A percentile compares a stretch with the other conserved stretches of the same genome.
Evolutionary conservation across 2,113 vertebrate species (phyloP).

Genomic region (Dermatemys mawii): DNA sequence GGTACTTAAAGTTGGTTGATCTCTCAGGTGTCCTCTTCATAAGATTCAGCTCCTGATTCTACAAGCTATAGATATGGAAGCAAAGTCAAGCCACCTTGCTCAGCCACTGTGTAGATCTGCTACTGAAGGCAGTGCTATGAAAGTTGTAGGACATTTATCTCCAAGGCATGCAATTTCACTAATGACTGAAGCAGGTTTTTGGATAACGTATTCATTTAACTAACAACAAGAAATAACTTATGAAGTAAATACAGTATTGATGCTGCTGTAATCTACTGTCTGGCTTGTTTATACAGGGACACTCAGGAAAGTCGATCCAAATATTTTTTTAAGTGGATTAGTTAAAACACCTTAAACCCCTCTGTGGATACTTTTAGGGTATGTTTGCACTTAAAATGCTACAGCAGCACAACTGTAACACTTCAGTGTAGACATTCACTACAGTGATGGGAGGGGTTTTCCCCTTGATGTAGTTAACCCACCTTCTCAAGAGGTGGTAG

Average conservation of each 20-base stretch:
- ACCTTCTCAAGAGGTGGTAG: too few species aligned
- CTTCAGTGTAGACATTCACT: too few species aligned
- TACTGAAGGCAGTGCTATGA: not conserved
- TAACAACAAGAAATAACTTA: not conserved
- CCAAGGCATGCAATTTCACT: not conserved
- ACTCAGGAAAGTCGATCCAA: too few species aligned
- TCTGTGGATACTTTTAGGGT: too few species aligned
- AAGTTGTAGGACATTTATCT: not conserved
- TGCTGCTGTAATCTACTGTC: not conserved
- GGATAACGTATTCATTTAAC: not conserved
- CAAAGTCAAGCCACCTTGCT: rapidly evolving
- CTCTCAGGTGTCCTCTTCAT: not conserved
- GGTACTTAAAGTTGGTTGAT: not conserved
- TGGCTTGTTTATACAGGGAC: too few species aligned
- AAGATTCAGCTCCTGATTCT: not conserved
- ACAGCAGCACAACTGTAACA: too few species aligned
- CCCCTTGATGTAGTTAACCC: too few species aligned
- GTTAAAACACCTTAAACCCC: too few species aligned
- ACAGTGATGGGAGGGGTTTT: too few species aligned
- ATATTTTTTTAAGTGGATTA: too few species aligned
- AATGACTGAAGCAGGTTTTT: not conserved
- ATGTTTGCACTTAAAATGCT: too few species aligned
- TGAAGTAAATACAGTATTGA: not conserved
- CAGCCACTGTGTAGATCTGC: not conserved
- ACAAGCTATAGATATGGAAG: not conserved